Evolutionary conservation across 2,113 vertebrate species (phyloP).

Genomic region (Chloropsis cyanopogon): DNA sequence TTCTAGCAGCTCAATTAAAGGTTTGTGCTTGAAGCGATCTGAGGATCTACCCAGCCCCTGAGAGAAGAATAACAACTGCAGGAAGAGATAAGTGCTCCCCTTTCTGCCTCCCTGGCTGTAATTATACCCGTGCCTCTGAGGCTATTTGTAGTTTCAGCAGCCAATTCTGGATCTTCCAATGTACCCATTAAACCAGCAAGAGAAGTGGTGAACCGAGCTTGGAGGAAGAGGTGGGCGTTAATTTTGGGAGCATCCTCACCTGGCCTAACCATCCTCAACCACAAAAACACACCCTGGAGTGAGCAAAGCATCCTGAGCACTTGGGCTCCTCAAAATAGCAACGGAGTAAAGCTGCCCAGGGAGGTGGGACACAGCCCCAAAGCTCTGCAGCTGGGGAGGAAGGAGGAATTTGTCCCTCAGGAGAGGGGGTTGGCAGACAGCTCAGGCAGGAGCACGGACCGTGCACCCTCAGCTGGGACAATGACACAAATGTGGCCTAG

Average conservation of each 20-base stretch:
- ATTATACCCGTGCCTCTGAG: slow-evolving; percentile 52
- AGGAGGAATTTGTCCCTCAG: background rate
- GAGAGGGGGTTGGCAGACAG: background rate
- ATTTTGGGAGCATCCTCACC: background rate
- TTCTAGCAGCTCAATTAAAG: background rate
- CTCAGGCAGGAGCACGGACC: background rate
- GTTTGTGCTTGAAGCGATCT: background rate
- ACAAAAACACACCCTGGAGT: background rate
- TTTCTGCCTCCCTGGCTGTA: slow-evolving; percentile 29
- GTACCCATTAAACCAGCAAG: slow-evolving; percentile 53
- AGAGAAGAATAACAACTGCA: slow-evolving; percentile 23
- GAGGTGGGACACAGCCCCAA: background rate
- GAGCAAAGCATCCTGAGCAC: background rate
- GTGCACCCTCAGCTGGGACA: background rate
- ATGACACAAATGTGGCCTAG: background rate
- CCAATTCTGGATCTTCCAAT: slow-evolving; percentile 39
- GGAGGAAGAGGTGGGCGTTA: slow-evolving; percentile 29
- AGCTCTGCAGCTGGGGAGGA: background rate
- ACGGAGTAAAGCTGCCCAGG: background rate
- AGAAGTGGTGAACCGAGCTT: background rate
- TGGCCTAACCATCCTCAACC: background rate
- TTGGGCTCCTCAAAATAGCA: background rate
- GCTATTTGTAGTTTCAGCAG: slow-evolving; percentile 64
- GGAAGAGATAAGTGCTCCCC: background rate
- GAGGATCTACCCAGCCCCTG: background rate